Evolutionary conservation across 2,113 vertebrate species (phyloP), one percentile per base, ranked within the genome.

Genomic region (Ariopsis seemanni): DNA sequence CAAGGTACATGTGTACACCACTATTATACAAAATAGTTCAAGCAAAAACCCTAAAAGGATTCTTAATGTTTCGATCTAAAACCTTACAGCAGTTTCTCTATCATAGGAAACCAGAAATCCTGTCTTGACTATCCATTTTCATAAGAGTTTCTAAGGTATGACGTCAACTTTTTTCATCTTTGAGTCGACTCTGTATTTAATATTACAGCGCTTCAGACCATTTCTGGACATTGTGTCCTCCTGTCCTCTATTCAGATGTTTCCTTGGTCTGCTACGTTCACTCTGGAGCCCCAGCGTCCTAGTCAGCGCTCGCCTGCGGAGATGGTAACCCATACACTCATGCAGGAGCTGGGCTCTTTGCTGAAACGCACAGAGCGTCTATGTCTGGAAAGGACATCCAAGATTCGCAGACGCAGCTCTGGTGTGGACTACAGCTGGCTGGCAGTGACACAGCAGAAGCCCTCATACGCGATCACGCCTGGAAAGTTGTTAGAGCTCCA

Each of bases 391-490:
- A 89, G 91, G 57, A 90, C 89, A 20, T 83, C 55, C 10, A 83
- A 91, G 69, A 86, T 60, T 52, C 77, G 85, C 52, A 84, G 85
- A 81, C 85, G 77, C 10, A 88, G 84, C 85, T 91, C 88, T 69
- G 86, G 87, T 14, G 92, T 90, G 53, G 89, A 93, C 82, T 92
- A 92, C 89, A 89, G 84, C 77, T 93, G 91, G 91, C 91, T 94
- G 71, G 90, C 87, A 48, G 30, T 27, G 27, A 74, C 1, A 20
- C 55, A 89, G 6, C 90, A 88, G 7, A 90, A 86, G 42, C 84
- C 80, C 2, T 72, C 34, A 50, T 92, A 62, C 30, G 83, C 91
- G 85, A 83, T 92, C 58, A 63, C 63, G 74, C 86, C 90, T 52
- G 89, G 72, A 7, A 90, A 93, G 69, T 79, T 89, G 22, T 83